Conservation (phyloP, 1,140 invertebrate species). For the Stegodyphus mimosarum region DNA sequence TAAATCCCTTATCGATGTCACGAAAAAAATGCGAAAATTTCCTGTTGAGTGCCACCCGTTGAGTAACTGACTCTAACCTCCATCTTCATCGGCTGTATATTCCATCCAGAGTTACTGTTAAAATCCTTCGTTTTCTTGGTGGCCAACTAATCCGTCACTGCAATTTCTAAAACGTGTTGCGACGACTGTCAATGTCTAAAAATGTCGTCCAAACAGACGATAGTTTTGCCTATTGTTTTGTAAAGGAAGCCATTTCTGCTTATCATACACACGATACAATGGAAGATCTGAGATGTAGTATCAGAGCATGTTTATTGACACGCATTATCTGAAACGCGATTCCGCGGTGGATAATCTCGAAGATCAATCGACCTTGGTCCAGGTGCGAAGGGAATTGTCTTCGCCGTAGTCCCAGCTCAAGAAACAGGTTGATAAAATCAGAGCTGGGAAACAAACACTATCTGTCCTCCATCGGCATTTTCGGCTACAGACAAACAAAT, state of each 20-base stretch:
- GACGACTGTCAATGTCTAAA: too few relatives aligned
- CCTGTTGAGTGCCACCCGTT: too few relatives aligned
- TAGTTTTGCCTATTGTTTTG: slow-evolving; percentile 48
- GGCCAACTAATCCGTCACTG: too few relatives aligned
- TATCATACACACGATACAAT: slow-evolving; percentile 40
- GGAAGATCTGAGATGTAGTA: slow-evolving; percentile 4
- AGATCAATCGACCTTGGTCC: slow-evolving; percentile 48
- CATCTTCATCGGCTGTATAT: too few relatives aligned
- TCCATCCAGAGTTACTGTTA: too few relatives aligned
- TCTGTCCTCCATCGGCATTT: slow-evolving; percentile 45
- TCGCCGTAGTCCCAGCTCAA: not conserved
- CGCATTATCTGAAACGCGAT: slow-evolving; percentile 57
- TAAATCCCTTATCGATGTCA: too few relatives aligned
- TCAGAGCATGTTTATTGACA: slow-evolving; percentile 58
- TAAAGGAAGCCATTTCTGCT: slow-evolving; percentile 53
- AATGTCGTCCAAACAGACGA: not conserved
- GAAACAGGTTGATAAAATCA: slow-evolving; percentile 31
- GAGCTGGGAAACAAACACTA: slow-evolving; percentile 55
- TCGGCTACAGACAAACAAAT: slow-evolving; percentile 51
- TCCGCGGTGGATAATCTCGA: slow-evolving; percentile 29
- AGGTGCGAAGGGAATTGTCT: slow-evolving; percentile 51
- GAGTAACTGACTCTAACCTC: too few relatives aligned
- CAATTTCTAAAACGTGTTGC: too few relatives aligned
- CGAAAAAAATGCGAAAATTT: too few relatives aligned
- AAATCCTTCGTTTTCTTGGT: too few relatives aligned